Conservation (phyloP, 2,888 invertebrate species). For the Plagiodera versicolora region DNA sequence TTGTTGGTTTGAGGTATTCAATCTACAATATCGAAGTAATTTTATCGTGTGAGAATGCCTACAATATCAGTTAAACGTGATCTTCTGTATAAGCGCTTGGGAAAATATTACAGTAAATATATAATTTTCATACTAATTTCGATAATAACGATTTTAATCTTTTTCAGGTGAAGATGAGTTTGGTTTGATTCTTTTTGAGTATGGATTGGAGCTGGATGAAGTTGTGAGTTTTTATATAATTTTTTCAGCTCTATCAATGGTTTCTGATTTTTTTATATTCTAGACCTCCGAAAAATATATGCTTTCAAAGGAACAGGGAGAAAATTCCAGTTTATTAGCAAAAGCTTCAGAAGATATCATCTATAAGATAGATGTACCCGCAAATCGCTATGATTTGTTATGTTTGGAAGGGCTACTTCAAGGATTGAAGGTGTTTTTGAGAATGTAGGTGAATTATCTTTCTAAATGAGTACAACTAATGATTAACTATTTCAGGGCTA, state of each 20-base stretch:
- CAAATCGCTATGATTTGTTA: conserved; percentile 95
- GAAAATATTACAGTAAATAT: conserved; percentile 74
- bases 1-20: too few species aligned
- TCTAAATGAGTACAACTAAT: conserved; percentile 5
- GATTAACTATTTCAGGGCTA: conserved; percentile 60
- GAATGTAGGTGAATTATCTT: conserved; percentile 64
- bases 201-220: conserved; percentile 97
- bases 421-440: conserved; percentile 84
- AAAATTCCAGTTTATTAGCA: conserved; percentile 63
- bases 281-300: conserved; percentile 92
- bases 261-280: conserved; percentile 35
- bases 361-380: conserved; percentile 96
- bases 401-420: conserved; percentile 91
- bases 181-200: conserved; percentile 92
- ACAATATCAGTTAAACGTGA: conserved; percentile 84
- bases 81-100: conserved; percentile 73
- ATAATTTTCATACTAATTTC: conserved; percentile 6
- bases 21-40: too few species aligned
- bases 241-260: not conserved
- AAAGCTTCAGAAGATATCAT: conserved; percentile 80
- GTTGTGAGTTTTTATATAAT: conserved; percentile 69
- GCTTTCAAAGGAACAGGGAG: conserved; percentile 84
- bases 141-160: conserved; percentile 18
- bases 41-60: conserved; percentile 75
- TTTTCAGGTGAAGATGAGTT: conserved; percentile 93